Evolutionary conservation across 2,888 invertebrate genomes (phyloP), one percentile per base, ranked within the genome.

Genomic region (Diplolepis rosae): DNA sequence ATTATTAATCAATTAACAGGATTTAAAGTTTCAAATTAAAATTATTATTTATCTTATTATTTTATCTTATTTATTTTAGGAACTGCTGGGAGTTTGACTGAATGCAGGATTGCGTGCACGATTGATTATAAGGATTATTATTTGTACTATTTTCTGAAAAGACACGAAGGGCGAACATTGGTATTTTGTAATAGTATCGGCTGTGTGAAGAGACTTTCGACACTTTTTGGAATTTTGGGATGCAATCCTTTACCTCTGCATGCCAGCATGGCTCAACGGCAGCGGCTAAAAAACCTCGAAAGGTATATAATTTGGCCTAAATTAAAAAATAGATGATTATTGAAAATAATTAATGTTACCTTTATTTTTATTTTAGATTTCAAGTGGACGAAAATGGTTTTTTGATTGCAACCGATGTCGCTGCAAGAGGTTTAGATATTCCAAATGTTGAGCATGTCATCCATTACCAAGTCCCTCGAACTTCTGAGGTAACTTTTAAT

Each of bases 381-480:
- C 92, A 94, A 42, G 93, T 92, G 70, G 92, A 93, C 80, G 91
- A 92, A 0, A 91, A 92, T 77, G 94, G 95, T 0, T 87, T 99
- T 6, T 89, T 99, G 39, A 92, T 99, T 72, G 94, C 99, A 2
- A 99, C 98, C 0, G 99, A 99, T 90, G 98, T 99, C 4, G 99
- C 99, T 0, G 98, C 99, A 0, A 92, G 99, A 70, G 99, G 99
- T 0, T 90, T 99, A 52, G 99, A 99, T 90, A 98, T 99, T 81
- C 96, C 97, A 0, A 92, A 93, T 80, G 94, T 99, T 1, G 93
- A 98, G 79, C 97, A 98, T 90, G 98, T 99, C 1, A 92, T 99
- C 75, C 99, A 99, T 89, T 99, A 98, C 90, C 98, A 96, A 88
- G 97, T 98, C 42, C 98, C 98, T 0, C 92, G 95, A 81, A 98